Conservation (phyloP, 2,113 vertebrate species). For the Tinamus guttatus region DNA sequence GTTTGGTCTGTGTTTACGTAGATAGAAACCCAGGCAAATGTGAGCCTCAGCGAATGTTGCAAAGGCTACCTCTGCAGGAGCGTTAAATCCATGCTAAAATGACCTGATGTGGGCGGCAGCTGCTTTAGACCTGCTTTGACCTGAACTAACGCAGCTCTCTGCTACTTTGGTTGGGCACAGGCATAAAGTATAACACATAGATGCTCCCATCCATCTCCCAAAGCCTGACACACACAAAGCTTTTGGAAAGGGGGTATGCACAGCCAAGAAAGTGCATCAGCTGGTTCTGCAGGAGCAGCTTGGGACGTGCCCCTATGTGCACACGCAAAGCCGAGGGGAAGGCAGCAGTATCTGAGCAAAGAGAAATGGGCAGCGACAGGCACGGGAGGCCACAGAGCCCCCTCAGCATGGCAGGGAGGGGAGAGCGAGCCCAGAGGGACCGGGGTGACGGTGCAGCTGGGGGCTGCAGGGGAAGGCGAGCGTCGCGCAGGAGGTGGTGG, state of each 20-base stretch:
- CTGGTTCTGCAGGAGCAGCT: neutral
- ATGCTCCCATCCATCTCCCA: neutral
- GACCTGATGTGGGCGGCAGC: neutral
- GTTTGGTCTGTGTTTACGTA: neutral
- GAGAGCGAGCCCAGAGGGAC: neutral
- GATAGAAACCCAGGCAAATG: neutral
- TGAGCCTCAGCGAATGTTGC: neutral
- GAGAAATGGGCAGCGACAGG: neutral
- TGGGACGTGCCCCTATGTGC: neutral
- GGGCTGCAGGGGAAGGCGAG: neutral
- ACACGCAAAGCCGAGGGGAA: neutral
- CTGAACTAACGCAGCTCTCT: neutral
- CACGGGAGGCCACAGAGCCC: neutral
- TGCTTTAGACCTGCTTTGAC: neutral
- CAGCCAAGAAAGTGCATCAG: neutral
- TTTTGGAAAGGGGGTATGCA: neutral
- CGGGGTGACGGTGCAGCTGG: accelerated
- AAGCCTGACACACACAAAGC: neutral
- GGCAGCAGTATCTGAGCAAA: neutral
- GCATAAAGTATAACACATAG: accelerated
- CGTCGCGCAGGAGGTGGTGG: neutral
- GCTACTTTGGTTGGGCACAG: neutral
- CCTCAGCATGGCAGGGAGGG: neutral
- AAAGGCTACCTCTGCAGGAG: neutral
- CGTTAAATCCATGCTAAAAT: neutral